Evolutionary conservation across 1,140 invertebrate genomes (phyloP).

Genomic region (Drosophila parvula): DNA sequence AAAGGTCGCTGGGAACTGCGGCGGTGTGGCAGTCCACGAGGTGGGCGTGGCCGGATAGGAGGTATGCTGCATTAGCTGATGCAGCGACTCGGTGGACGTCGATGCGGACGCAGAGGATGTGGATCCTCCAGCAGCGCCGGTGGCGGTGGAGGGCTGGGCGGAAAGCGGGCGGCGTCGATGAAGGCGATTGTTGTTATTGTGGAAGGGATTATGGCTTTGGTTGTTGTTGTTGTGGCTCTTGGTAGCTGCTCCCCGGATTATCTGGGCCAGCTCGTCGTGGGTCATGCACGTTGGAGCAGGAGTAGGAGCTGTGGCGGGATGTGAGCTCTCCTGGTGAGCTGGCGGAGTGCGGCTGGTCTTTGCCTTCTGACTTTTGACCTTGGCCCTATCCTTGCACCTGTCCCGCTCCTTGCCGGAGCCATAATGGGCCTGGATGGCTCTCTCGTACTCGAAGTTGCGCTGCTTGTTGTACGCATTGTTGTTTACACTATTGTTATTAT

Average conservation of each 20-base stretch:
- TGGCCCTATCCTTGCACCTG: conserved; percentile 31
- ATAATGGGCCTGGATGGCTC: conserved; percentile 68
- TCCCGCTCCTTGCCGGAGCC: conserved; percentile 31
- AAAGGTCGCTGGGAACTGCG: conserved; percentile 47
- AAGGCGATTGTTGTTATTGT: conserved; percentile 20
- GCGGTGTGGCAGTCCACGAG: conserved; percentile 67
- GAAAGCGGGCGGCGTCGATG: conserved; percentile 28
- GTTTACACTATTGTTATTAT: conserved; percentile 43
- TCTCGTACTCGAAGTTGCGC: conserved; percentile 67
- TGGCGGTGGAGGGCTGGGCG: conserved; percentile 33
- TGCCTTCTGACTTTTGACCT: conserved; percentile 47
- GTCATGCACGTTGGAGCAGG: conserved; percentile 48
- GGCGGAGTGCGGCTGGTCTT: conserved; percentile 23
- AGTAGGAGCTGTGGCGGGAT: neutral
- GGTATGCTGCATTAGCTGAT: conserved; percentile 35
- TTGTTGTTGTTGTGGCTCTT: conserved; percentile 13
- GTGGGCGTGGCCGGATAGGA: conserved; percentile 69
- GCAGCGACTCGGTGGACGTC: conserved; percentile 66
- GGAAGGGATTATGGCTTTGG: neutral
- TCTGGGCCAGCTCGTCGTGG: conserved; percentile 74
- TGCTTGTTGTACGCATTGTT: conserved; percentile 61
- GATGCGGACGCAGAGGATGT: conserved; percentile 34
- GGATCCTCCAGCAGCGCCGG: neutral
- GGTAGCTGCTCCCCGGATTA: conserved; percentile 59
- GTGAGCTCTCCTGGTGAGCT: neutral